phyloP scores from a whole-genome alignment of 2,888 invertebrate genomes.

The Lepeophtheirus nordmannii region DNA sequence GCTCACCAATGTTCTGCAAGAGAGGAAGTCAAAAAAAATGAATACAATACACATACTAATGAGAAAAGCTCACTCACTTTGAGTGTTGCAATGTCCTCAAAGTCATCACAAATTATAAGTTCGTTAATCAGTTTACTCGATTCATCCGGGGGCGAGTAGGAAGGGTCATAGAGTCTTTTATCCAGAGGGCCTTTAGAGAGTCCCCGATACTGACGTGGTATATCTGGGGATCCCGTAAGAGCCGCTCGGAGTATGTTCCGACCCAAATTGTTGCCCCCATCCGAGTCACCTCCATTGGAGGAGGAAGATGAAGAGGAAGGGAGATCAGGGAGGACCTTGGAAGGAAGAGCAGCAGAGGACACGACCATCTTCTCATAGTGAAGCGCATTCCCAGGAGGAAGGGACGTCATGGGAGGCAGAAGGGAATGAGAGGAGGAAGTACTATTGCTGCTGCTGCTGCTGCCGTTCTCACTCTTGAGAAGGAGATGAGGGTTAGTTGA shows the following conservation, averaged over 20 bases:
- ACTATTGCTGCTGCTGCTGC: conserved; percentile 4
- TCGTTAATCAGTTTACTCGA: conserved; percentile 76
- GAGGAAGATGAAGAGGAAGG: conserved; percentile 39
- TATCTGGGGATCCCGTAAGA: conserved; percentile 72
- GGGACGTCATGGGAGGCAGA: neutral
- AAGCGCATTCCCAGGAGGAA: neutral
- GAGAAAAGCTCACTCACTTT: conserved; percentile 34
- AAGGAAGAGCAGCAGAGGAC: neutral
- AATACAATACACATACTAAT: neutral
- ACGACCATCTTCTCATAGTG: neutral
- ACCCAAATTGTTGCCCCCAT: conserved; percentile 46
- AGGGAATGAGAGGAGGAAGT: neutral
- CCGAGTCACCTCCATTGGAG: conserved; percentile 51
- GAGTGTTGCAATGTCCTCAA: conserved; percentile 83
- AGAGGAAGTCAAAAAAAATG: neutral
- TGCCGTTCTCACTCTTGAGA: neutral
- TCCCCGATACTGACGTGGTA: neutral
- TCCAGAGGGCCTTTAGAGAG: neutral
- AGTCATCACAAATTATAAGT: conserved; percentile 87
- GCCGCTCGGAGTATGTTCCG: conserved; percentile 72
- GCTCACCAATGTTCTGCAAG: conserved; percentile 68
- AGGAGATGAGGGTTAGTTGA: neutral
- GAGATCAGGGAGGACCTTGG: conserved; percentile 1
- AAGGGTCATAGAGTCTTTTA: neutral
- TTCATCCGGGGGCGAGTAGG: conserved; percentile 53